Evolutionary conservation across 2,113 vertebrate genomes (phyloP).

Genomic region (Pangasianodon gigas): DNA sequence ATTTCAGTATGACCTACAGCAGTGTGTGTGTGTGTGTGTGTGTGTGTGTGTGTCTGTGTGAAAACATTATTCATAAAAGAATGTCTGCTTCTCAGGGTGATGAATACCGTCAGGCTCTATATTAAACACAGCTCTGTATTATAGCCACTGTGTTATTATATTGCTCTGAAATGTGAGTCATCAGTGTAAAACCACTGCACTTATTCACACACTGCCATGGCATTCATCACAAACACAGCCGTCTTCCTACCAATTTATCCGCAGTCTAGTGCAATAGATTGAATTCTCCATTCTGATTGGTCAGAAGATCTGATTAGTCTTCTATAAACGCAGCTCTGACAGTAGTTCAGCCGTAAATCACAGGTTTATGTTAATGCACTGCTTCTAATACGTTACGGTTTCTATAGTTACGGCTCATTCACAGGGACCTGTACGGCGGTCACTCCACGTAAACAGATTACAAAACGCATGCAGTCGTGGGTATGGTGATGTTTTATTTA

Average conservation of each 20-base stretch:
- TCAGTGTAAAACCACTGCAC: slow-evolving; percentile 5
- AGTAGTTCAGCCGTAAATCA: not conserved
- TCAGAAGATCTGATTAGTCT: not conserved
- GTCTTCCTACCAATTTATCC: not conserved
- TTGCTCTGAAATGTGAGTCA: slow-evolving; percentile 28
- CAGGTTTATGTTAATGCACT: not conserved
- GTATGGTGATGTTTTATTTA: not conserved
- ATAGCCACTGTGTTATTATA: slow-evolving; percentile 15
- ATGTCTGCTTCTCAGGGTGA: slow-evolving; percentile 25
- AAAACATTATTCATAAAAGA: slow-evolving; percentile 20
- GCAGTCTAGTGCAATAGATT: not conserved
- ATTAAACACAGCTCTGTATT: slow-evolving; percentile 13
- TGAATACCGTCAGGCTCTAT: slow-evolving; percentile 1
- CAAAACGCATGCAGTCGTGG: not conserved
- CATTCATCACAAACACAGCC: slow-evolving; percentile 3
- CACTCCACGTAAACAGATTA: not conserved
- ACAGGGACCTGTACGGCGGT: not conserved
- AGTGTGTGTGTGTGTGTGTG: not conserved
- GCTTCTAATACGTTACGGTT: not conserved
- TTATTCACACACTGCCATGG: slow-evolving; percentile 18
- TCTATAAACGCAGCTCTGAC: not conserved
- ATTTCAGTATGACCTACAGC: not conserved
- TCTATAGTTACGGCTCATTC: not conserved
- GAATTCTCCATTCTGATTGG: not conserved
- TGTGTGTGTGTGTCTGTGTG: slow-evolving; percentile 17